Conservation (phyloP, 92 coral and sea anemone species). For the Palythoa heliodiscus region DNA sequence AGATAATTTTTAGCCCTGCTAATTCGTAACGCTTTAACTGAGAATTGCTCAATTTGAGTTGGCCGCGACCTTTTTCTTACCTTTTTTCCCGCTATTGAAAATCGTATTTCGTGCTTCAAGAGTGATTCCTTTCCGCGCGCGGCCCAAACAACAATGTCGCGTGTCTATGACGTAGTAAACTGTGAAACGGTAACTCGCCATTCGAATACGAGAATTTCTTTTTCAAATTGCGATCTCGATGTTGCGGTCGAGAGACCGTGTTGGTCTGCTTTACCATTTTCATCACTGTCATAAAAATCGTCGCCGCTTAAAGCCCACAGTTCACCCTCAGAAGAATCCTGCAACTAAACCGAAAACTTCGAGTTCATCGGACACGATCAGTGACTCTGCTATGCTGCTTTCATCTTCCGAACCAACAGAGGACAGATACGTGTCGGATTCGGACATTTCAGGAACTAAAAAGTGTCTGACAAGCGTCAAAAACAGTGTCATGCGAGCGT, state of each 20-base stretch:
- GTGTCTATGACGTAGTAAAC: too few relatives aligned
- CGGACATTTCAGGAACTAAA: constrained; percentile 7
- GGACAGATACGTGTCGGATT: not conserved
- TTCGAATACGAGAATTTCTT: not conserved
- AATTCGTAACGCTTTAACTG: too few relatives aligned
- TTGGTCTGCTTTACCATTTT: too few relatives aligned
- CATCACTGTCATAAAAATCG: not conserved
- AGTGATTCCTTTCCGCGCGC: too few relatives aligned
- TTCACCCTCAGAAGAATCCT: not conserved
- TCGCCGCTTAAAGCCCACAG: not conserved
- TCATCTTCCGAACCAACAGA: constrained; percentile 43
- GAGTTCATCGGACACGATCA: constrained; percentile 7
- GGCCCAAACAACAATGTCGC: too few relatives aligned
- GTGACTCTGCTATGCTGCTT: not conserved
- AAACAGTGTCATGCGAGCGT: not conserved
- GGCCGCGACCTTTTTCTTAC: too few relatives aligned
- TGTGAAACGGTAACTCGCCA: not conserved
- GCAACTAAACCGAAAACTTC: constrained; percentile 30
- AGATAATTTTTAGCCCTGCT: too few relatives aligned
- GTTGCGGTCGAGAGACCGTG: not conserved
- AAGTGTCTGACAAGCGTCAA: not conserved
- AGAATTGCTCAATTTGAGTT: too few relatives aligned
- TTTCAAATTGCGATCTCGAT: not conserved
- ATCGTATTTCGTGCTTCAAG: too few relatives aligned
- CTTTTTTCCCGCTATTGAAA: too few relatives aligned